Conservation (phyloP, 2,888 invertebrate genomes). For the Pyrgus malvae region DNA sequence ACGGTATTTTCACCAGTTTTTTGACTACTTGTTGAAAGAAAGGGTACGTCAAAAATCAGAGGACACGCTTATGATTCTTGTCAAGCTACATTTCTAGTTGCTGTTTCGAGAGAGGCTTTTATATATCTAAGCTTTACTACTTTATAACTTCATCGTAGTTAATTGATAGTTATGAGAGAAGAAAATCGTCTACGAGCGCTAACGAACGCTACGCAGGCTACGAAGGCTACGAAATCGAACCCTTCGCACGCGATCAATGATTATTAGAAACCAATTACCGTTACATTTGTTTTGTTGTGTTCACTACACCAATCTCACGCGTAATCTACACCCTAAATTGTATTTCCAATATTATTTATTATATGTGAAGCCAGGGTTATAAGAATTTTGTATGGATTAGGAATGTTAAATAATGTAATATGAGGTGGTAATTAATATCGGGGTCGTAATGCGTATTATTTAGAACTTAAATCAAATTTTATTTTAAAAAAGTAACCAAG, state of each 20-base stretch:
- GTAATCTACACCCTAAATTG: slow-evolving; percentile 21
- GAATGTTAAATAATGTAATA: neutral
- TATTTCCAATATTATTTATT: slow-evolving; percentile 19
- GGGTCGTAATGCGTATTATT: too few species aligned
- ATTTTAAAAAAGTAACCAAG: too few species aligned
- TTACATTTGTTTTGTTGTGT: slow-evolving; percentile 39
- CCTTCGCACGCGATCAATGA: slow-evolving; percentile 47
- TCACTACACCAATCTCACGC: slow-evolving; percentile 18
- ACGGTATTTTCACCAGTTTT: too few species aligned
- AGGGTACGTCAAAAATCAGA: too few species aligned
- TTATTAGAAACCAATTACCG: slow-evolving; percentile 58
- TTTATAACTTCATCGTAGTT: too few species aligned
- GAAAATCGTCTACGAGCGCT: slow-evolving; percentile 33
- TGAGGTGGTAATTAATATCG: neutral
- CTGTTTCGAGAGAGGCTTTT: too few species aligned
- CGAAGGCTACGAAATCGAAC: slow-evolving; percentile 40
- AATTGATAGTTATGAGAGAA: slow-evolving; percentile 57
- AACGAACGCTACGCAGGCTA: neutral
- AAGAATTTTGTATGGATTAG: neutral
- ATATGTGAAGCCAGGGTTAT: neutral
- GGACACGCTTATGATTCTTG: too few species aligned
- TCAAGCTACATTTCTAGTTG: too few species aligned
- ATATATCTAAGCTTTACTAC: too few species aligned
- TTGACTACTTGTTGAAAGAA: too few species aligned
- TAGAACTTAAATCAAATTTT: too few species aligned